A percentile compares a stretch with the other conserved stretches of the same genome.
Evolutionary conservation across 2,888 invertebrate genomes (phyloP).

Genomic region (Leptogaster cylindrica): DNA sequence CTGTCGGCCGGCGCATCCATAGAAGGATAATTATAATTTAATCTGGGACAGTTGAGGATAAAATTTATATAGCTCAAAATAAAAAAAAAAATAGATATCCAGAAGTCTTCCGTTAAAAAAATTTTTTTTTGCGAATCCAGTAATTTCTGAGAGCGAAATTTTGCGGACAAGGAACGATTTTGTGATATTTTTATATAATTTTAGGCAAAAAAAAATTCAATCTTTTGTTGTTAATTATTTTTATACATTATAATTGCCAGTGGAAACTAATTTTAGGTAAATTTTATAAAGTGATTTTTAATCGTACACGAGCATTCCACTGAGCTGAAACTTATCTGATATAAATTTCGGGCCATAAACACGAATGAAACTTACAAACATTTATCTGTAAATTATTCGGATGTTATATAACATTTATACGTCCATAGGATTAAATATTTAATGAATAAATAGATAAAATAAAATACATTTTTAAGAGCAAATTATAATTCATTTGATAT

Average conservation of each 20-base stretch:
- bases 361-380: neutral
- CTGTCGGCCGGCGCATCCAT: too few relatives aligned
- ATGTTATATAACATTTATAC: neutral
- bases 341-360: conserved; percentile 11
- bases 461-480: too few relatives aligned
- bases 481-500: too few relatives aligned
- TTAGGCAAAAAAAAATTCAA: conserved; percentile 22
- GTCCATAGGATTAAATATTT: neutral
- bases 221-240: conserved; percentile 28
- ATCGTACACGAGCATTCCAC: neutral
- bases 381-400: conserved; percentile 6
- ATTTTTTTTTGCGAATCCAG: too few relatives aligned
- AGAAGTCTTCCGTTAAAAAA: too few relatives aligned
- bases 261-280: neutral
- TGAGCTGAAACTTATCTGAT: neutral
- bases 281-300: neutral
- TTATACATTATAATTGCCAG: conserved; percentile 4
- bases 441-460: conserved; percentile 8
- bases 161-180: conserved; percentile 21
- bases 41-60: too few relatives aligned
- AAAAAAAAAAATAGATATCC: too few relatives aligned
- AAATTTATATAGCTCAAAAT: too few relatives aligned
- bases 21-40: too few relatives aligned
- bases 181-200: conserved; percentile 40
- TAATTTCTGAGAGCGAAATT: too few relatives aligned